Evolutionary conservation across 30 jellyfish, hydroid and myxozoan species (phyloP).

Genomic region (Euphysa ruthae): DNA sequence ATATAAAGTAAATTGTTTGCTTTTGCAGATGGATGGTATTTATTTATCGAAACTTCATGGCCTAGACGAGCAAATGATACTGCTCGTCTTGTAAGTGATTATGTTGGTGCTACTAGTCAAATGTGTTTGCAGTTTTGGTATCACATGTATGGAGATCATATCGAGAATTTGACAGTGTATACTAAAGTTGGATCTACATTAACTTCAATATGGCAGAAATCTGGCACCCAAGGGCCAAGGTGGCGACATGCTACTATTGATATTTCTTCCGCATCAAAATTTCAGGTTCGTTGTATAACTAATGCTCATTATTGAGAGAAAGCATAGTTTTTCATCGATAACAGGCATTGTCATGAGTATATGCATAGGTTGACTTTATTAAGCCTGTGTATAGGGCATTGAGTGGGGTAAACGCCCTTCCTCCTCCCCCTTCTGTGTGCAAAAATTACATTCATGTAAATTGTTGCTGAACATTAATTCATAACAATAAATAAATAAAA

Average conservation of each 20-base stretch:
- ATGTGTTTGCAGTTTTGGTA: slow-evolving; percentile 89
- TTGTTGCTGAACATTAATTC: too few relatives aligned
- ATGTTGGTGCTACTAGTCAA: slow-evolving; percentile 62
- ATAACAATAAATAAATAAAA: too few relatives aligned
- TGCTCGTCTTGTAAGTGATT: slow-evolving; percentile 69
- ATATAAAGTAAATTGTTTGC: not conserved
- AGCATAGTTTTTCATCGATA: not conserved
- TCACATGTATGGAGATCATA: slow-evolving; percentile 97
- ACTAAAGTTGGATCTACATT: slow-evolving; percentile 40
- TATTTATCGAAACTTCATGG: slow-evolving; percentile 80
- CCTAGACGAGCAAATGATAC: slow-evolving; percentile 92
- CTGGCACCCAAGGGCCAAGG: slow-evolving; percentile 86
- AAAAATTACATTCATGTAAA: too few relatives aligned
- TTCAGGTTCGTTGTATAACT: slow-evolving; percentile 43
- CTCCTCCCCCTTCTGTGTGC: too few relatives aligned
- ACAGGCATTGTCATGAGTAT: not conserved
- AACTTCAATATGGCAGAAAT: slow-evolving; percentile 67
- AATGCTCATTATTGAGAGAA: not conserved
- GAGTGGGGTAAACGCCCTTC: not conserved
- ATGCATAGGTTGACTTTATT: too few relatives aligned
- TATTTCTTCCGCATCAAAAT: slow-evolving; percentile 56
- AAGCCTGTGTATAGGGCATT: not conserved
- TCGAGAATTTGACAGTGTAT: slow-evolving; percentile 75
- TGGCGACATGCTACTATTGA: slow-evolving; percentile 83
- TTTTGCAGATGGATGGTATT: slow-evolving; percentile 64